A percentile compares a stretch with the other conserved stretches of the same genome.
These are phyloP conservation scores for Bombyx huttoni DNA, from an alignment of 2,888 invertebrate genomes.

Conservation along the genomic window DNA sequence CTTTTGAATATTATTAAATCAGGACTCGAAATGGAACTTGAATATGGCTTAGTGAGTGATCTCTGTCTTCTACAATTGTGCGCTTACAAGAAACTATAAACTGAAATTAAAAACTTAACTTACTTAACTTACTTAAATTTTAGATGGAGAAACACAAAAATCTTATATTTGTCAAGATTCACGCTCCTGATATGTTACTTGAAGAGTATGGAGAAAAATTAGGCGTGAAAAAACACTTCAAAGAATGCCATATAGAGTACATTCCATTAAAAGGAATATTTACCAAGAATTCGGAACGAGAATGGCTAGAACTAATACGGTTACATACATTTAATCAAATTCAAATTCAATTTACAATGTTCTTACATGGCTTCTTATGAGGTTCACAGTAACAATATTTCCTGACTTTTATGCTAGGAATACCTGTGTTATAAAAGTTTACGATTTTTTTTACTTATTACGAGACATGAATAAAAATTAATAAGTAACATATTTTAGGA, in stretches of 20 bases:
- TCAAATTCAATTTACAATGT: too few species aligned
- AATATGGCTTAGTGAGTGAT: slow-evolving; percentile 1
- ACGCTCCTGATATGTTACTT: slow-evolving; percentile 4
- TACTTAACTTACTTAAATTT: background rate
- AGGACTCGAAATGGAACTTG: slow-evolving; percentile 14
- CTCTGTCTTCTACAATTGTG: background rate
- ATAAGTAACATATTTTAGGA: background rate
- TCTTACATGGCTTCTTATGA: too few species aligned
- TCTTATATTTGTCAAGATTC: slow-evolving; percentile 5
- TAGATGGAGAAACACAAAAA: background rate
- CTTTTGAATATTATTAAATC: slow-evolving; percentile 18
- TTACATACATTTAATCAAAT: background rate
- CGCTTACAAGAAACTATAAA: background rate
- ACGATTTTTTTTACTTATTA: background rate
- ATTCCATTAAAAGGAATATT: background rate
- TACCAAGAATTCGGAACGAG: slow-evolving; percentile 1
- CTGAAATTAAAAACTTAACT: too few species aligned
- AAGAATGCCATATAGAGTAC: slow-evolving; percentile 4
- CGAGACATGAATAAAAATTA: too few species aligned
- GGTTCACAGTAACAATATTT: too few species aligned
- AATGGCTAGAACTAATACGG: slow-evolving; percentile 4
- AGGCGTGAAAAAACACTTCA: slow-evolving; percentile 5
- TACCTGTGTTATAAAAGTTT: too few species aligned
- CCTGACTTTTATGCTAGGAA: too few species aligned
- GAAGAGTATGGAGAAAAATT: slow-evolving; percentile 4